A percentile compares a stretch with the other conserved stretches of the same genome.
These are phyloP conservation scores for Aplysia californica DNA, from an alignment of 1,140 invertebrate genomes.

Conservation along the genomic window DNA sequence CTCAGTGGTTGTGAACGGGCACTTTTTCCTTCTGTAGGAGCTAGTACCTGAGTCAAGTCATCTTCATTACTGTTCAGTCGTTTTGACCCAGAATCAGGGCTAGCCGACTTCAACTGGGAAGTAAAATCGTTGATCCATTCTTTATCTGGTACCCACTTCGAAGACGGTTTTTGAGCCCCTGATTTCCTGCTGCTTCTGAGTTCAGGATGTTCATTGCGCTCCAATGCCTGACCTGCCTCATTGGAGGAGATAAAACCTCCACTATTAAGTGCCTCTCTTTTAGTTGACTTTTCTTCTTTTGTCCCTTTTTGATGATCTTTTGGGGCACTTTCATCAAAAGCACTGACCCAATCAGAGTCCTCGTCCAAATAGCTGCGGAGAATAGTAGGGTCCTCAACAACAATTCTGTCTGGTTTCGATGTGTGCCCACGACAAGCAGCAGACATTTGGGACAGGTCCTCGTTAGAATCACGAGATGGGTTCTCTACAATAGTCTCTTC, in stretches of 20 bases:
- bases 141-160: slow-evolving; percentile 1
- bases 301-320: neutral
- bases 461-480: neutral
- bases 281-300: neutral
- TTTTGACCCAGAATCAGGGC: no score
- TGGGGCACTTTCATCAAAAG: neutral
- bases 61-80: no score
- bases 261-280: neutral
- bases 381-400: neutral
- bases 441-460: no score
- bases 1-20: no score
- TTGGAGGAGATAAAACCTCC: neutral
- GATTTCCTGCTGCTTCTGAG: neutral
- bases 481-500: neutral
- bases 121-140: slow-evolving; percentile 11
- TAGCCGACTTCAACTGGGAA: neutral
- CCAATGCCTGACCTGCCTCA: no score
- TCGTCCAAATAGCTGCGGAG: neutral
- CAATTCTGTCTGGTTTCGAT: neutral
- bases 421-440: no score
- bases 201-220: neutral
- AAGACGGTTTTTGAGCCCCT: neutral
- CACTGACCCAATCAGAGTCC: no score
- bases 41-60: no score
- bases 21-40: no score